Conservation (phyloP, 92 coral and sea anemone species). For the Meandrina meandrites region DNA sequence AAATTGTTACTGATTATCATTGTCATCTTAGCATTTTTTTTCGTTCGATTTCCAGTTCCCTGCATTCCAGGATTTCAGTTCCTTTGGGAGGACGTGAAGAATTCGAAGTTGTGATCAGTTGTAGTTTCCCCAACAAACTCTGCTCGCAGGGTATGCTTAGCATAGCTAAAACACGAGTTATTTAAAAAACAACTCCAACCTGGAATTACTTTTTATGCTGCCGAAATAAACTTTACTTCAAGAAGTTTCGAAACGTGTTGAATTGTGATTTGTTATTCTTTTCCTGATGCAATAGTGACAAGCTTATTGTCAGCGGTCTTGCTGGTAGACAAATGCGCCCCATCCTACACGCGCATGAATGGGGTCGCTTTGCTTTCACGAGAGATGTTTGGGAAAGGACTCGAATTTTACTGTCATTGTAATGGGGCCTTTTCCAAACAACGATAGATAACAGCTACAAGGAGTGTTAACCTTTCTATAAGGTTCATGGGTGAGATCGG, state of each 20-base stretch:
- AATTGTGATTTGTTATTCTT: constrained; percentile 3
- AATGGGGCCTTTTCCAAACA: not conserved
- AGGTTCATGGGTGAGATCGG: constrained; percentile 95
- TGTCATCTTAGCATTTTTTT: too few relatives aligned
- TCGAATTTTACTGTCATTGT: not conserved
- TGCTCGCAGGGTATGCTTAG: too few relatives aligned
- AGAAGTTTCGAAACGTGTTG: not conserved
- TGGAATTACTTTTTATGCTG: too few relatives aligned
- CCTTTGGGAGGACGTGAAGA: too few relatives aligned
- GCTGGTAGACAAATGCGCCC: not conserved
- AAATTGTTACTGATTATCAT: too few relatives aligned
- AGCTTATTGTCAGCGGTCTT: constrained; percentile 6
- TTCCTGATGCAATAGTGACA: not conserved
- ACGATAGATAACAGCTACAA: not conserved
- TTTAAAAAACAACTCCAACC: too few relatives aligned
- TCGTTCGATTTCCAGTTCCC: too few relatives aligned
- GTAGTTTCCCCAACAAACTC: too few relatives aligned
- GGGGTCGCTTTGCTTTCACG: constrained; percentile 14
- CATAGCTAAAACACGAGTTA: too few relatives aligned
- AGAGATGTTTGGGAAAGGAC: not conserved
- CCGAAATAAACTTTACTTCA: too few relatives aligned
- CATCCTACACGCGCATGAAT: constrained; percentile 6
- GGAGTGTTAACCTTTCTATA: not conserved
- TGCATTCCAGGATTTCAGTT: too few relatives aligned
- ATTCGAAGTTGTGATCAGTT: too few relatives aligned